Evolutionary conservation across 2,797 vertebrate genomes (phyloP).

Genomic region (Lacerta agilis): DNA sequence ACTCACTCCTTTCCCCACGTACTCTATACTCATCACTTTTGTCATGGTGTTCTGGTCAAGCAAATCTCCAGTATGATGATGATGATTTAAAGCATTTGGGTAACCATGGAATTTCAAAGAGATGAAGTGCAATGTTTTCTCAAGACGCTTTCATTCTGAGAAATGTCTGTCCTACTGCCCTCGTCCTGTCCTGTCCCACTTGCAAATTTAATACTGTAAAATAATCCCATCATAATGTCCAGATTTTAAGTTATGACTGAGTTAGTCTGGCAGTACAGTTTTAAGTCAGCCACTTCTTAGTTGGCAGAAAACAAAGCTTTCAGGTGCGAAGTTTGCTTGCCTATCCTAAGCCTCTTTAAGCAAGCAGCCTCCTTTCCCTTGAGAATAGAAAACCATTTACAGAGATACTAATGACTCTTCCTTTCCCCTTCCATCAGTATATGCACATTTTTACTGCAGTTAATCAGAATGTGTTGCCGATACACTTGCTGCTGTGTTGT

Average conservation of each 20-base stretch:
- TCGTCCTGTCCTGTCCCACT: background rate
- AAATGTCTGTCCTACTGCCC: slow-evolving; percentile 32
- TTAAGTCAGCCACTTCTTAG: slow-evolving; percentile 53
- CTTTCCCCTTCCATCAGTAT: slow-evolving; percentile 59
- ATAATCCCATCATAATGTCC: background rate
- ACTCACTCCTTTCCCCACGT: slow-evolving; percentile 73
- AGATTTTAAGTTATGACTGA: slow-evolving; percentile 42
- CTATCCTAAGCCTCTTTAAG: slow-evolving; percentile 54
- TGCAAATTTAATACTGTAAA: slow-evolving; percentile 14
- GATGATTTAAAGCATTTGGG: slow-evolving; percentile 15
- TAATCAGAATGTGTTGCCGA: slow-evolving; percentile 46
- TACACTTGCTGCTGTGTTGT: slow-evolving; percentile 22
- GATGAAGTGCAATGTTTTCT: slow-evolving; percentile 34
- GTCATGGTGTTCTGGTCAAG: slow-evolving; percentile 49
- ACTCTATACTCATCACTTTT: slow-evolving; percentile 57
- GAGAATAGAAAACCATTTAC: slow-evolving; percentile 51
- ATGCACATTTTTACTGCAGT: slow-evolving; percentile 71
- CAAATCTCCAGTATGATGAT: background rate
- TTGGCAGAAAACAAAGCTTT: slow-evolving; percentile 43
- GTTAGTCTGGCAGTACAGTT: slow-evolving; percentile 58
- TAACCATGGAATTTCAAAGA: slow-evolving; percentile 46
- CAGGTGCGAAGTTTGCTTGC: slow-evolving; percentile 23
- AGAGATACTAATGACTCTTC: slow-evolving; percentile 57
- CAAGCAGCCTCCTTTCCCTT: slow-evolving; percentile 43
- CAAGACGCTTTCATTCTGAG: background rate